Conservation (phyloP, 2,797 vertebrate species). For the Amphiprion clarkii region DNA sequence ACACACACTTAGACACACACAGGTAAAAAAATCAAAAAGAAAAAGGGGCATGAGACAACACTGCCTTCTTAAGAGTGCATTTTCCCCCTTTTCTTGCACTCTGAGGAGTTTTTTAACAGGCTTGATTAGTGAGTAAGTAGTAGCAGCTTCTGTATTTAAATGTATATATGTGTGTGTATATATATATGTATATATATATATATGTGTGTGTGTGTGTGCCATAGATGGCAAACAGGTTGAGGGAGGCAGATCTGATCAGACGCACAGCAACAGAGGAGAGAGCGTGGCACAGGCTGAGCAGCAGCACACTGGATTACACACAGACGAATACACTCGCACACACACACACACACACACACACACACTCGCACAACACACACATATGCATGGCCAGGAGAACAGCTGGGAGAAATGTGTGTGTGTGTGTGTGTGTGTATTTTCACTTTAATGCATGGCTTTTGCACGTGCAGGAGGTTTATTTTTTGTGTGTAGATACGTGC, state of each 20-base stretch:
- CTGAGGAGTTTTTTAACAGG: conserved; percentile 51
- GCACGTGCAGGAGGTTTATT: conserved; percentile 76
- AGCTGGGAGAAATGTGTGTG: conserved; percentile 77
- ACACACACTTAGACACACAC: not conserved
- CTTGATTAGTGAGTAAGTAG: conserved; percentile 49
- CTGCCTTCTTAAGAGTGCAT: conserved; percentile 39
- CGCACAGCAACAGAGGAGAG: conserved; percentile 87
- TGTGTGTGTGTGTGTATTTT: conserved; percentile 51
- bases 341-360: conserved; percentile 34
- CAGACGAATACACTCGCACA: conserved; percentile 67
- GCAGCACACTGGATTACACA: conserved; percentile 83
- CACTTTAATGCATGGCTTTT: conserved; percentile 63
- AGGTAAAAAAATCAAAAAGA: not conserved
- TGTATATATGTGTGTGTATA: conserved; percentile 6
- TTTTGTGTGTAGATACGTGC: conserved; percentile 35
- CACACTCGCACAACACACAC: conserved; percentile 17
- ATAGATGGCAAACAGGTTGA: conserved; percentile 84
- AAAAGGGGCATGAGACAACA: conserved; percentile 2
- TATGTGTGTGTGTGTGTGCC: conserved; percentile 48
- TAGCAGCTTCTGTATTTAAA: conserved; percentile 51
- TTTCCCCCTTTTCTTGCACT: conserved; percentile 16
- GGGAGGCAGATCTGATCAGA: conserved; percentile 87
- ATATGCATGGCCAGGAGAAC: conserved; percentile 69
- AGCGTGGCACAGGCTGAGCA: conserved; percentile 81
- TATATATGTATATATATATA: no score